phyloP scores from a whole-genome alignment of 2,113 vertebrate genomes.

The Sander lucioperca region DNA sequence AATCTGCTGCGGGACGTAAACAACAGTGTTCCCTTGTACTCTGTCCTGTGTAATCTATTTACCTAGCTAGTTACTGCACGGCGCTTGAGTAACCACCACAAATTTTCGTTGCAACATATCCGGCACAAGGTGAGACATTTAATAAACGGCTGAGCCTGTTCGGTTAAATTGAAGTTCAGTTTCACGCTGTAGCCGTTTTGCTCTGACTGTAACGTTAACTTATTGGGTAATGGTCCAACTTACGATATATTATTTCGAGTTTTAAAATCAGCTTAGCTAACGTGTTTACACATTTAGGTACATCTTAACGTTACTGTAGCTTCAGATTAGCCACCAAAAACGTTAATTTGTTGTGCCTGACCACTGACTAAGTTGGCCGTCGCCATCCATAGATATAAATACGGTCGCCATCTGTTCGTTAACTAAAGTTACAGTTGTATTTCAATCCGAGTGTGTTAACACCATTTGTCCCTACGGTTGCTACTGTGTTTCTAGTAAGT shows the following conservation, averaged over 20 bases:
- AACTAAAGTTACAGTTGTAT: no score
- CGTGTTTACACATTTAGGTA: no score
- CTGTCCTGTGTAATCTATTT: neutral
- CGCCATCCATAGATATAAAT: no score
- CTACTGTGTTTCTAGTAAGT: neutral
- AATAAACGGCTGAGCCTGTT: neutral
- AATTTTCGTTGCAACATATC: neutral
- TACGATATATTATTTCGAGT: no score
- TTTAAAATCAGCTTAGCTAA: no score
- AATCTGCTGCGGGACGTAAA: conserved; percentile 17
- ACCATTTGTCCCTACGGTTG: neutral
- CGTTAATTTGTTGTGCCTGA: neutral
- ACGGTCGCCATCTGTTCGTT: neutral
- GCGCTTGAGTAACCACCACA: neutral
- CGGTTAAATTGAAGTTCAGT: neutral
- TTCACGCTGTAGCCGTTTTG: neutral
- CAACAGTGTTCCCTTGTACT: neutral
- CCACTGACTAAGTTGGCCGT: neutral
- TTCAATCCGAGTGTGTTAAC: neutral
- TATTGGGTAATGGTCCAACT: no score
- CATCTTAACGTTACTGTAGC: no score
- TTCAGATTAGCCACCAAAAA: neutral
- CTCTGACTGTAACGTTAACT: no score
- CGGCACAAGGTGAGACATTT: conserved; percentile 12
- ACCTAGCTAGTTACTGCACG: neutral